A percentile compares a stretch with the other conserved stretches of the same genome.
Conservation (phyloP, 2,113 vertebrate species). For the Catharus fuscescens region DNA sequence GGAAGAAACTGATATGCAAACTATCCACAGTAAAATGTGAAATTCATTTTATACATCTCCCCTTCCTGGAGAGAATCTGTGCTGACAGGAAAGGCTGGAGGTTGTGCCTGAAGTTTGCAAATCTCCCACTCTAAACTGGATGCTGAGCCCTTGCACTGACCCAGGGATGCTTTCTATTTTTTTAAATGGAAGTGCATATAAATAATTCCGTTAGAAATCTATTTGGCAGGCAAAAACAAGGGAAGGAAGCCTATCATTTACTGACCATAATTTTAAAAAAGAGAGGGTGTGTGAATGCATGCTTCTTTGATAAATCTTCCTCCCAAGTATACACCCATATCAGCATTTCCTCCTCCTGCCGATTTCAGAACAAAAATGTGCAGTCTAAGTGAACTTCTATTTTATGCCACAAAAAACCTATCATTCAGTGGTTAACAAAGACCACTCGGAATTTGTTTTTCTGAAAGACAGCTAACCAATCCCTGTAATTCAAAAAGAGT, state of each 20-base stretch:
- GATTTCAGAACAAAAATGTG: slow-evolving; percentile 61
- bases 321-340: slow-evolving; percentile 54
- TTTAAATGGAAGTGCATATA: slow-evolving; percentile 24
- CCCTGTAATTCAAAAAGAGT: slow-evolving; percentile 28
- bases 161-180: background rate
- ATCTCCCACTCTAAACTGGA: background rate
- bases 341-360: slow-evolving; percentile 62
- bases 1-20: background rate
- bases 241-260: slow-evolving; percentile 68
- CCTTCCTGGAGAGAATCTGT: background rate
- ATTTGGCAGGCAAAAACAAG: slow-evolving; percentile 26
- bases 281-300: slow-evolving; percentile 55
- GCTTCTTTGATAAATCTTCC: slow-evolving; percentile 65
- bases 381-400: slow-evolving; percentile 45
- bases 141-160: background rate
- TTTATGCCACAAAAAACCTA: slow-evolving; percentile 48
- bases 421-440: slow-evolving; percentile 60
- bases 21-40: background rate
- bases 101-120: background rate
- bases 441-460: slow-evolving; percentile 19
- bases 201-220: slow-evolving; percentile 36
- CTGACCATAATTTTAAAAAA: slow-evolving; percentile 38
- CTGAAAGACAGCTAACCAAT: slow-evolving; percentile 20
- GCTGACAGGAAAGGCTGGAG: background rate
- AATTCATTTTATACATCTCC: background rate